These are phyloP conservation scores for Loxodonta africana DNA, from an alignment of 2,113 vertebrate species.

Conservation along the genomic window DNA sequence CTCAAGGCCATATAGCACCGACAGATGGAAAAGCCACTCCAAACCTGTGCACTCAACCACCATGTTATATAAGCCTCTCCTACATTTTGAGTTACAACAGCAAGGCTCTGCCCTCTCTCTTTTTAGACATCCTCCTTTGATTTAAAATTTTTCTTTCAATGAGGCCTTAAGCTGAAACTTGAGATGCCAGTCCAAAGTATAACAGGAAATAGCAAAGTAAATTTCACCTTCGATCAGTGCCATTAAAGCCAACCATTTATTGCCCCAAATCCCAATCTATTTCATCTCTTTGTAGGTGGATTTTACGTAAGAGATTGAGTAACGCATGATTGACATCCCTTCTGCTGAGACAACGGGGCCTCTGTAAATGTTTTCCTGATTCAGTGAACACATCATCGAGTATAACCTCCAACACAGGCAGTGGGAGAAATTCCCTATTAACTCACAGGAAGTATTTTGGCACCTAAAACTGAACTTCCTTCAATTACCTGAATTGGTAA, in stretches of 20 bases:
- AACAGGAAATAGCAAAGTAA: slow-evolving; percentile 62
- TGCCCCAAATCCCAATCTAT: slow-evolving; percentile 51
- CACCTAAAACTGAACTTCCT: neutral
- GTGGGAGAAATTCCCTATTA: slow-evolving; percentile 6
- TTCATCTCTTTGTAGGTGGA: slow-evolving; percentile 13
- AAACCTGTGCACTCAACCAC: neutral
- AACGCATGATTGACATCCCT: slow-evolving; percentile 30
- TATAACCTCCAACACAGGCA: neutral
- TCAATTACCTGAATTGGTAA: slow-evolving; percentile 43
- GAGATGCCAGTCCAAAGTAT: slow-evolving; percentile 30
- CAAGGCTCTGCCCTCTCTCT: neutral
- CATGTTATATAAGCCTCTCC: neutral
- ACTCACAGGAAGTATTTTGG: slow-evolving; percentile 25
- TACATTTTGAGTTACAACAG: neutral
- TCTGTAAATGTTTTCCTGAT: slow-evolving; percentile 62
- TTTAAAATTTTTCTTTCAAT: neutral
- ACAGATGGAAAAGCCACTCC: neutral
- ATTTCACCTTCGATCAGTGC: slow-evolving; percentile 24
- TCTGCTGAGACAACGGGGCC: slow-evolving; percentile 65
- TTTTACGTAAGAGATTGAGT: slow-evolving; percentile 62
- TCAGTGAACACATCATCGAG: neutral
- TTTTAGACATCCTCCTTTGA: slow-evolving; percentile 10
- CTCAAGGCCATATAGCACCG: neutral
- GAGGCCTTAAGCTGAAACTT: neutral
- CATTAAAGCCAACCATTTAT: neutral